Conservation (phyloP, 1,140 invertebrate genomes). For the Drosophila ironensis region DNA sequence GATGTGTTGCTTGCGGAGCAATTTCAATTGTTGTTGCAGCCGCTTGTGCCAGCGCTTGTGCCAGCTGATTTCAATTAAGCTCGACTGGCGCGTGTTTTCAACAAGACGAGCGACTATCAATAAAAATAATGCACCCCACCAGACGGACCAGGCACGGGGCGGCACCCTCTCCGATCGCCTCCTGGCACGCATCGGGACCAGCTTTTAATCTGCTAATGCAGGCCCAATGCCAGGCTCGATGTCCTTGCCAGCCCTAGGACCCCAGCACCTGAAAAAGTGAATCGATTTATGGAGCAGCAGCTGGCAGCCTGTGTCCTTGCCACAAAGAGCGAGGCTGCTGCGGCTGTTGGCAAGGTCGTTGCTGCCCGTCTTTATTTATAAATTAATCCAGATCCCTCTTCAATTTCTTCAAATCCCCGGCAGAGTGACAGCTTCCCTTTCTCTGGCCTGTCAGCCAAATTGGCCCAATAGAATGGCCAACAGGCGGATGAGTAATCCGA, state of each 20-base stretch:
- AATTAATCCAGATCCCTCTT: slow-evolving; percentile 7
- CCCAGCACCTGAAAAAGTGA: neutral
- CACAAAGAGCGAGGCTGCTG: neutral
- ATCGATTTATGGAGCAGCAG: slow-evolving; percentile 16
- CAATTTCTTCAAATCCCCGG: neutral
- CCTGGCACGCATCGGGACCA: slow-evolving; percentile 16
- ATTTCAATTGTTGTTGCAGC: slow-evolving; percentile 49
- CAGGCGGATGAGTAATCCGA: slow-evolving; percentile 33
- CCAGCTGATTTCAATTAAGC: slow-evolving; percentile 50
- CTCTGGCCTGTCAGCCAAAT: slow-evolving; percentile 35
- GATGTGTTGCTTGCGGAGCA: slow-evolving; percentile 28
- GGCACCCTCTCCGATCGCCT: slow-evolving; percentile 18
- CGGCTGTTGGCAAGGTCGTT: slow-evolving; percentile 13
- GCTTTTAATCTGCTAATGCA: slow-evolving; percentile 24
- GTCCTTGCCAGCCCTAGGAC: slow-evolving; percentile 35
- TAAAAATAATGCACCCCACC: neutral
- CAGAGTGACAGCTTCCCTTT: slow-evolving; percentile 51
- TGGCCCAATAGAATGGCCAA: slow-evolving; percentile 28
- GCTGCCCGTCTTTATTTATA: neutral
- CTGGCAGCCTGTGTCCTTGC: slow-evolving; percentile 27
- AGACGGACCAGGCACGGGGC: slow-evolving; percentile 40
- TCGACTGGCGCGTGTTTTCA: slow-evolving; percentile 61
- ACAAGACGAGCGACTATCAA: slow-evolving; percentile 37
- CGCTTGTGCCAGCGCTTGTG: slow-evolving; percentile 7
- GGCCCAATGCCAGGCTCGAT: slow-evolving; percentile 1